Conservation (phyloP, 2,113 vertebrate genomes). For the Bucco capensis region DNA sequence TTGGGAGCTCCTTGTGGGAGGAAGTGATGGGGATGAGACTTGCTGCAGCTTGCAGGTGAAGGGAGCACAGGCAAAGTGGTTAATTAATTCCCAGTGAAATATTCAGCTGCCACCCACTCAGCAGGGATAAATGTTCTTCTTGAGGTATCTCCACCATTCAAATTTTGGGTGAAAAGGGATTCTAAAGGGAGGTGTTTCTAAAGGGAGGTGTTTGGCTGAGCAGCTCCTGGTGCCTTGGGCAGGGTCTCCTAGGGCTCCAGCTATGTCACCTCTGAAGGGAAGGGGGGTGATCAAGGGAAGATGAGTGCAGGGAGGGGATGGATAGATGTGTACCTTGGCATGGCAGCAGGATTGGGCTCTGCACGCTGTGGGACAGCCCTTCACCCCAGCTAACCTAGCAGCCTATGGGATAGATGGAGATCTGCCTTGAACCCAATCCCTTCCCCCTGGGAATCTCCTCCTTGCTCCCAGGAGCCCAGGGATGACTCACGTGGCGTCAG, state of each 20-base stretch:
- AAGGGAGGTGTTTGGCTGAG: not conserved
- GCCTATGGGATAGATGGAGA: not conserved
- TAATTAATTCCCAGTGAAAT: not conserved
- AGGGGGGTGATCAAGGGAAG: not conserved
- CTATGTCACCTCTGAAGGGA: accelerated
- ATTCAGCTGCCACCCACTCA: not conserved
- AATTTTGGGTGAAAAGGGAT: not conserved
- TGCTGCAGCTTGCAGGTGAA: not conserved
- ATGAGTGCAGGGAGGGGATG: accelerated
- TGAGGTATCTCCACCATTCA: not conserved
- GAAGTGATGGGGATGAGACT: not conserved
- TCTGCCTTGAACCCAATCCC: not conserved
- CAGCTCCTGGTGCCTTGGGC: accelerated
- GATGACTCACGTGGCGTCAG: not conserved
- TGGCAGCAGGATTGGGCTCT: not conserved
- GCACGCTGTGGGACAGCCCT: accelerated
- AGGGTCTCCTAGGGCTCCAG: not conserved
- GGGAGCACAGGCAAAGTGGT: not conserved
- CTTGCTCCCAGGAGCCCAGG: not conserved
- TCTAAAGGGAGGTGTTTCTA: not conserved
- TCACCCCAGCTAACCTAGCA: not conserved
- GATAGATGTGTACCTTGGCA: not conserved
- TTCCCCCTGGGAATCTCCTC: conserved; percentile 49
- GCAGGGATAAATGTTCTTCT: not conserved
- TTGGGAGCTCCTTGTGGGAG: accelerated